These are phyloP conservation scores for Hormaphis cornu DNA, from an alignment of 1,140 invertebrate species.

Conservation along the genomic window DNA sequence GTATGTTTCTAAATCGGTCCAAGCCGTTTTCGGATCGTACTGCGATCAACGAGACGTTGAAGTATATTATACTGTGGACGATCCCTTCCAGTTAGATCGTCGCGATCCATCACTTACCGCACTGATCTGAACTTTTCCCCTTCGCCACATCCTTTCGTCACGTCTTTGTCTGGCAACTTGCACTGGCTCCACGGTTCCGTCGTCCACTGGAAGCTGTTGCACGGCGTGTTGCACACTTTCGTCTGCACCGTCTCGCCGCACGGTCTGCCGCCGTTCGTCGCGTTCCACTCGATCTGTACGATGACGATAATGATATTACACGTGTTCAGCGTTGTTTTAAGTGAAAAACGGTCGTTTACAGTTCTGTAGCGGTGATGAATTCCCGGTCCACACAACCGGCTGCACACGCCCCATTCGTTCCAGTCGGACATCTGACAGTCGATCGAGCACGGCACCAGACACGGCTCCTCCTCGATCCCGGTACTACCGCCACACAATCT, in stretches of 20 bases:
- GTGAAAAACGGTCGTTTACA: constrained; percentile 34
- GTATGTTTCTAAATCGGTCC: too few species aligned
- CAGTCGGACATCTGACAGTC: constrained; percentile 56
- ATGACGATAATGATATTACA: background rate
- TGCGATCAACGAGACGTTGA: too few species aligned
- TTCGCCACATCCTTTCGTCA: constrained; percentile 43
- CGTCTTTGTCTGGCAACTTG: constrained; percentile 44
- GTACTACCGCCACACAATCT: constrained; percentile 41
- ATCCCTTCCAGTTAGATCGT: too few species aligned
- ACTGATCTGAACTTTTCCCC: constrained; percentile 44
- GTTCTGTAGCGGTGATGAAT: constrained; percentile 41
- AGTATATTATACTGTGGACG: too few species aligned
- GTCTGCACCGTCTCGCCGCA: constrained; percentile 43
- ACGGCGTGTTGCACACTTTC: constrained; percentile 43
- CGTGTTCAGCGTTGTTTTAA: background rate
- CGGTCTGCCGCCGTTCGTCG: constrained; percentile 41
- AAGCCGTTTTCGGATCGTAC: too few species aligned
- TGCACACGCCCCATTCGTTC: constrained; percentile 51
- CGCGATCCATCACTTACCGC: constrained; percentile 42
- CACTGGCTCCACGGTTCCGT: constrained; percentile 47
- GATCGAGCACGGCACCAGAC: constrained; percentile 53
- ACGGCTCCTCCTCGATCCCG: constrained; percentile 48
- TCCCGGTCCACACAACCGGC: constrained; percentile 46
- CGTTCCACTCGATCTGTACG: constrained; percentile 26
- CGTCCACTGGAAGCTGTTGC: constrained; percentile 43